Evolutionary conservation across 2,797 vertebrate species (phyloP).

Genomic region (Eurystomus glaucurus): DNA sequence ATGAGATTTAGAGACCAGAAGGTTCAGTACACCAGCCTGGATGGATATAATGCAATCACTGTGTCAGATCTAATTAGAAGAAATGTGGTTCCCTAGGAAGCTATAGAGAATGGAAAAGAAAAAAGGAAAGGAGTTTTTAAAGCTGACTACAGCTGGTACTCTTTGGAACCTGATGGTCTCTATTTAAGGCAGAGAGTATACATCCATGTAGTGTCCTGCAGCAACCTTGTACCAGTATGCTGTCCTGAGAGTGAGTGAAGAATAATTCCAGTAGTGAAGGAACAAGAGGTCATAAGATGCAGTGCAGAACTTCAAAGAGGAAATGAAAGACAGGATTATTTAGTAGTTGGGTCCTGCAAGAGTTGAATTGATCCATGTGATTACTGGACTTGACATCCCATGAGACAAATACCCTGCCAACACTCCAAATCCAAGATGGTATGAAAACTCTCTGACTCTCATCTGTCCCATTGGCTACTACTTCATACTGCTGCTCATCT

Average conservation of each 20-base stretch:
- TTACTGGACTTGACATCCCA: background rate
- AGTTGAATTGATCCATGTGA: background rate
- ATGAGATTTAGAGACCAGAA: background rate
- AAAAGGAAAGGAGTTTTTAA: background rate
- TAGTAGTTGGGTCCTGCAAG: background rate
- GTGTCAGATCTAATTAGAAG: constrained; percentile 15
- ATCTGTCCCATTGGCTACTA: background rate
- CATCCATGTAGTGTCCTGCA: background rate
- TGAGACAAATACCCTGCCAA: background rate
- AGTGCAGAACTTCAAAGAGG: background rate
- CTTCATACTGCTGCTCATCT: background rate
- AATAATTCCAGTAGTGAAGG: background rate
- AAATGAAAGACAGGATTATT: background rate
- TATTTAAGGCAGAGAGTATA: background rate
- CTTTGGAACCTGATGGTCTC: background rate
- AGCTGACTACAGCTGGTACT: background rate
- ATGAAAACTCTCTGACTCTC: background rate
- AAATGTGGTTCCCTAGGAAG: background rate
- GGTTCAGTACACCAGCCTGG: background rate
- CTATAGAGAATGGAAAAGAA: background rate
- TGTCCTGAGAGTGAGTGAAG: background rate
- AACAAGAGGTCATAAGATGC: background rate
- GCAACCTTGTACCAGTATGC: background rate
- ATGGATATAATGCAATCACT: background rate
- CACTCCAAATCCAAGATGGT: background rate